phyloP scores from a whole-genome alignment of 2,888 invertebrate genomes.

The Leptinotarsa juncta region DNA sequence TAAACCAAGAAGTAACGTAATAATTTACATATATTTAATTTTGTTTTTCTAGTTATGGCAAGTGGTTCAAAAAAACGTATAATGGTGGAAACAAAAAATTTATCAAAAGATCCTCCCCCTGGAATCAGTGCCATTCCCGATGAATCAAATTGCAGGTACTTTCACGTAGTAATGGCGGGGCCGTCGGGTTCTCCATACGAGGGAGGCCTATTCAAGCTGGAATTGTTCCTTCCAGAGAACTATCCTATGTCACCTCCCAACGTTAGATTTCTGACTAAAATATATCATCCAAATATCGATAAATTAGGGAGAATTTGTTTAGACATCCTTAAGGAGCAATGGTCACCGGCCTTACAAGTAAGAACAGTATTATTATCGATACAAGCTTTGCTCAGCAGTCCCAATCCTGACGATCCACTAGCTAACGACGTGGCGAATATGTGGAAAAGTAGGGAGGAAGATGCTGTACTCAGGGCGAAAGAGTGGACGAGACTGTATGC shows the following conservation, averaged over 20 bases:
- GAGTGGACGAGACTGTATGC: slow-evolving; percentile 95
- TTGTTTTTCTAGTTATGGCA: slow-evolving; percentile 49
- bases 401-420: slow-evolving; percentile 98
- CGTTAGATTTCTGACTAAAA: slow-evolving; percentile 99
- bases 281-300: slow-evolving; percentile 99
- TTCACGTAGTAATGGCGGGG: slow-evolving; percentile 96
- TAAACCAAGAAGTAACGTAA: background rate
- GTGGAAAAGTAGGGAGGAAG: slow-evolving; percentile 97
- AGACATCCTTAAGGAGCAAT: slow-evolving; percentile 98
- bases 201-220: slow-evolving; percentile 97
- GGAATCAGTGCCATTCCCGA: slow-evolving; percentile 97
- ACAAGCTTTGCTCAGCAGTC: slow-evolving; percentile 93
- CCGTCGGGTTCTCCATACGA: slow-evolving; percentile 97
- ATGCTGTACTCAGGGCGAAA: slow-evolving; percentile 94
- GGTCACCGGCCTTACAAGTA: slow-evolving; percentile 99
- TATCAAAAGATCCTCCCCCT: slow-evolving; percentile 97
- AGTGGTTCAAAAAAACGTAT: slow-evolving; percentile 81
- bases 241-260: slow-evolving; percentile 99
- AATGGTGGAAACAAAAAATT: slow-evolving; percentile 96
- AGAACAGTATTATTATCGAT: slow-evolving; percentile 98
- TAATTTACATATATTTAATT: background rate
- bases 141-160: slow-evolving; percentile 90
- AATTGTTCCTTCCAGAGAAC: slow-evolving; percentile 98
- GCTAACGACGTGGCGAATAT: slow-evolving; percentile 98
- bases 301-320: slow-evolving; percentile 98